phyloP scores from a whole-genome alignment of 2,888 invertebrate genomes.

The Lacanobia wlatinum region DNA sequence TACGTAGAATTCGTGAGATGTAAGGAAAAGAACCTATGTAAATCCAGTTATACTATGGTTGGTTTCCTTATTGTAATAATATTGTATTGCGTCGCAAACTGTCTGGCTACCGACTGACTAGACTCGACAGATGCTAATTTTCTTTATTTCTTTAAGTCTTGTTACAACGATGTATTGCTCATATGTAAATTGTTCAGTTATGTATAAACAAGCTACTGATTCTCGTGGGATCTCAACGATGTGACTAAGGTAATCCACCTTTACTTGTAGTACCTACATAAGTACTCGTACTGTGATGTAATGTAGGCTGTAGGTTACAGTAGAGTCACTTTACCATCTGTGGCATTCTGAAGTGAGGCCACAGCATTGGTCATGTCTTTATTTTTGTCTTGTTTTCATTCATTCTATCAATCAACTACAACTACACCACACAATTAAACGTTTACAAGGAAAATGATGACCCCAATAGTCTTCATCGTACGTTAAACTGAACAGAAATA shows the following conservation, averaged over 20 bases:
- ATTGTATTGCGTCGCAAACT: conserved; percentile 22
- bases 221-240: conserved; percentile 21
- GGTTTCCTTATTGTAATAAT: conserved; percentile 48
- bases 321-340: neutral
- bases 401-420: conserved; percentile 16
- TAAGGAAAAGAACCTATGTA: conserved; percentile 1
- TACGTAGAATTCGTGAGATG: neutral
- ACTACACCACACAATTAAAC: conserved; percentile 13
- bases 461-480: conserved; percentile 44
- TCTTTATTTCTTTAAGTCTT: conserved; percentile 40
- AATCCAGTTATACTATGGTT: conserved; percentile 11
- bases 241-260: conserved; percentile 17
- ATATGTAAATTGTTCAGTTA: conserved; percentile 31
- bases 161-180: conserved; percentile 9
- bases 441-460: conserved; percentile 52
- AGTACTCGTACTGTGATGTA: neutral
- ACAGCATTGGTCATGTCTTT: neutral
- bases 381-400: conserved; percentile 33
- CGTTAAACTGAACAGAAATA: conserved; percentile 50
- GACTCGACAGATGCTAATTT: conserved; percentile 33
- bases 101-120: neutral
- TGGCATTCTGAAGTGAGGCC: neutral
- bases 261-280: neutral
- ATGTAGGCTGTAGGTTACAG: neutral
- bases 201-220: conserved; percentile 6